These are phyloP conservation scores for Crotalus tigris DNA, from an alignment of 2,113 vertebrate genomes.

Conservation along the genomic window DNA sequence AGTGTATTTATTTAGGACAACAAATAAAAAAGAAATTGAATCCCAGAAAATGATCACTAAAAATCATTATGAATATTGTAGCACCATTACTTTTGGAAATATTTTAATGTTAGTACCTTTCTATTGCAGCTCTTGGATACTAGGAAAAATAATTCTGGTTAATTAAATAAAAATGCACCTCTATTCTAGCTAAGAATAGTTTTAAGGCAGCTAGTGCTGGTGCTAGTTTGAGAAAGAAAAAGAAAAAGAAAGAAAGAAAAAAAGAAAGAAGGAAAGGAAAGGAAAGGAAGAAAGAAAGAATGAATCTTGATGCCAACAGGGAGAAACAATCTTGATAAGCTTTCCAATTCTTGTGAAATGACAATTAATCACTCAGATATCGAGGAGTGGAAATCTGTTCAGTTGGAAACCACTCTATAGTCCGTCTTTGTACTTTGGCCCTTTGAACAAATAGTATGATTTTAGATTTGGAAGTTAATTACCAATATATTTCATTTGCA, in stretches of 20 bases:
- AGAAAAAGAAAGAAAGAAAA: too few relatives aligned
- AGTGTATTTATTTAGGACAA: background rate
- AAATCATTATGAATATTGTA: background rate
- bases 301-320: background rate
- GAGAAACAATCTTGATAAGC: background rate
- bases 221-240: background rate
- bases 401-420: background rate
- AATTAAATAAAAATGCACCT: background rate
- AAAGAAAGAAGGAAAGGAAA: background rate
- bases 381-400: background rate
- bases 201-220: background rate
- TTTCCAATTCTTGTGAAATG: background rate
- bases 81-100: background rate
- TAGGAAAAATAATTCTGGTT: background rate
- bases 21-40: background rate
- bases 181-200: background rate
- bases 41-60: background rate
- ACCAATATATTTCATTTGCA: background rate
- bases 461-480: background rate
- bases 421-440: background rate
- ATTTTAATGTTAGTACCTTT: background rate
- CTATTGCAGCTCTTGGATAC: background rate
- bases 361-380: background rate
- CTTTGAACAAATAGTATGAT: background rate
- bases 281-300: too few relatives aligned